Evolutionary conservation across 2,888 invertebrate genomes (phyloP), one percentile per base, ranked within the genome.

Genomic region (Campopleginae sp.): DNA sequence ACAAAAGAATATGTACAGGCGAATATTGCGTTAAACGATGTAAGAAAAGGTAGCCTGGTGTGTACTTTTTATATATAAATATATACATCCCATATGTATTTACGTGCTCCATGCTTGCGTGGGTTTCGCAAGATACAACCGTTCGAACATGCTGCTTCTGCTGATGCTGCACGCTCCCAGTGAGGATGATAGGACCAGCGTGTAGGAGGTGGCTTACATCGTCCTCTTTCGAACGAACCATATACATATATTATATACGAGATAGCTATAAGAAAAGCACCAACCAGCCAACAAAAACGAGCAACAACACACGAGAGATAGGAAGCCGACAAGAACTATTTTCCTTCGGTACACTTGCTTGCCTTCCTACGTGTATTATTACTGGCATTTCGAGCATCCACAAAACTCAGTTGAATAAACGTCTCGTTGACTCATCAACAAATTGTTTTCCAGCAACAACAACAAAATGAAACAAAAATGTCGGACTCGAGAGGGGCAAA

Each of bases 1-100:
- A 17, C 23, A 70, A 66, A 78, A 23, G 19, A 63, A 27, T 68
- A 70, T 33, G 71, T 75, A 82, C 85, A 77, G 79, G 82, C 77
- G 77, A 85, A 86, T 86, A 86, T 86, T 85, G 82, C 86, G 86
- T 86, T 86, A 85, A 86, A 82, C 82, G 84, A 82, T 82, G 86
- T 86, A 86, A 86, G 85, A 82, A 85, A 82, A 85, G 86, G 86
- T 84, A 84, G 81, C 85, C 70, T 61, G 68, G 58, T 12, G 58
- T 58, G 58, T 58, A 27, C 58, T 27, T 58, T 58, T 58, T 58
- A 27, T 27, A 14, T 58, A 58, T 58, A 58, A 4, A 14, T 27
- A 58, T 58, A 58, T 23, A 58, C 6, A 1, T 58, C 38, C 38
- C 38, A 58, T 27, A 58, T 14, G 1, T 58, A 58, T 58, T 65